These are phyloP conservation scores for Tenrec ecaudatus DNA, from an alignment of 2,113 vertebrate genomes.

Conservation along the genomic window DNA sequence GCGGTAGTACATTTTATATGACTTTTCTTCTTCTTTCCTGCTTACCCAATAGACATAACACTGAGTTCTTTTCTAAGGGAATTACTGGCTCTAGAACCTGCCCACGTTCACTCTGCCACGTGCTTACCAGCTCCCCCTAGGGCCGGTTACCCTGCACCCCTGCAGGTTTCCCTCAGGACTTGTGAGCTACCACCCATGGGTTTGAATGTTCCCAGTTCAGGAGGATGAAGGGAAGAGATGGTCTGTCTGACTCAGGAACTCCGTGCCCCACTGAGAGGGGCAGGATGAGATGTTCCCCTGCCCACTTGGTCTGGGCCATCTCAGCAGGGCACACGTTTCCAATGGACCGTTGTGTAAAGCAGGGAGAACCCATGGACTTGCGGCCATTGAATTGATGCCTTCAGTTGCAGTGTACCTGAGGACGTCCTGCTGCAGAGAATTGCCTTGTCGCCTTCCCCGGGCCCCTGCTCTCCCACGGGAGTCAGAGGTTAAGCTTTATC, in stretches of 20 bases:
- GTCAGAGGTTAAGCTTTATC: background rate
- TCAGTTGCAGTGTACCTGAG: background rate
- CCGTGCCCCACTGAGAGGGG: background rate
- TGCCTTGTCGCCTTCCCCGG: background rate
- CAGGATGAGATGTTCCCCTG: background rate
- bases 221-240: background rate
- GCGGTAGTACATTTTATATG: conserved; percentile 64
- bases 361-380: conserved; percentile 33
- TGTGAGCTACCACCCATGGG: background rate
- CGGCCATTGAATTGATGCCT: background rate
- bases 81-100: background rate
- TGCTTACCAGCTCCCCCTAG: background rate
- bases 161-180: background rate
- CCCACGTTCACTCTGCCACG: background rate
- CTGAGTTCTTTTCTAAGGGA: background rate
- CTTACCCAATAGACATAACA: conserved; percentile 50
- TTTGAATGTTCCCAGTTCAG: background rate
- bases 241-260: background rate
- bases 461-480: background rate
- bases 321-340: background rate
- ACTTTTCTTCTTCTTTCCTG: conserved; percentile 50
- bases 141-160: background rate
- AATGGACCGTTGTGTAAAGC: background rate
- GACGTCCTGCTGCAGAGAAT: background rate
- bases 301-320: background rate